Conservation (phyloP, 2,888 invertebrate genomes). For the Orthosia gracilis region DNA sequence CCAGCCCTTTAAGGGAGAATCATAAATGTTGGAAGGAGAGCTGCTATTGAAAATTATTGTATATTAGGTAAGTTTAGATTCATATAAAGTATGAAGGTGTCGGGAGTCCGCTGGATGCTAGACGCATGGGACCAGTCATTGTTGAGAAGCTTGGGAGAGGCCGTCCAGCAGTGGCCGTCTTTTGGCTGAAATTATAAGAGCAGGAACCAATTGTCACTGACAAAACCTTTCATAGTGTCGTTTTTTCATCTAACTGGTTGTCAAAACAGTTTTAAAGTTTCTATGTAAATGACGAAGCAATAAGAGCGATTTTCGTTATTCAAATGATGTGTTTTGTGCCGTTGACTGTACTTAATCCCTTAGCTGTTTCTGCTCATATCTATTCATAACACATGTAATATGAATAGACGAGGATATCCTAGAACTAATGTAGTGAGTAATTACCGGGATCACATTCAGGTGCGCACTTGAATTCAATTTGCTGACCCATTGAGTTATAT, state of each 20-base stretch:
- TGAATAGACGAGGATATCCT: not conserved
- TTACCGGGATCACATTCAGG: slow-evolving; percentile 13
- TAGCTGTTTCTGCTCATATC: not conserved
- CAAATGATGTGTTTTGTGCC: too few relatives aligned
- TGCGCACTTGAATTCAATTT: slow-evolving; percentile 36
- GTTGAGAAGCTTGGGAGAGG: too few relatives aligned
- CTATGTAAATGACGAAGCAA: too few relatives aligned
- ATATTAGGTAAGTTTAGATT: slow-evolving; percentile 12
- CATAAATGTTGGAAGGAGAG: slow-evolving; percentile 52
- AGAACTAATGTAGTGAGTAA: slow-evolving; percentile 6
- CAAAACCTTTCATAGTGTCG: too few relatives aligned
- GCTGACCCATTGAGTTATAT: slow-evolving; percentile 29
- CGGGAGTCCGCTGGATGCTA: too few relatives aligned
- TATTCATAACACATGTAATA: not conserved
- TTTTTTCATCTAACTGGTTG: too few relatives aligned
- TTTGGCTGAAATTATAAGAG: too few relatives aligned
- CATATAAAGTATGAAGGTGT: not conserved
- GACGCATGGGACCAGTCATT: too few relatives aligned
- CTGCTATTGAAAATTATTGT: slow-evolving; percentile 44
- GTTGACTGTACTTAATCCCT: too few relatives aligned
- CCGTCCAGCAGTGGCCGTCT: too few relatives aligned
- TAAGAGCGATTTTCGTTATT: too few relatives aligned
- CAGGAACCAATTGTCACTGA: not conserved
- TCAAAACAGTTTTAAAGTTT: too few relatives aligned
- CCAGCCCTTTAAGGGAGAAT: slow-evolving; percentile 63